These are phyloP conservation scores for Teleogryllus occipitalis DNA, from an alignment of 1,140 invertebrate genomes.

Conservation along the genomic window DNA sequence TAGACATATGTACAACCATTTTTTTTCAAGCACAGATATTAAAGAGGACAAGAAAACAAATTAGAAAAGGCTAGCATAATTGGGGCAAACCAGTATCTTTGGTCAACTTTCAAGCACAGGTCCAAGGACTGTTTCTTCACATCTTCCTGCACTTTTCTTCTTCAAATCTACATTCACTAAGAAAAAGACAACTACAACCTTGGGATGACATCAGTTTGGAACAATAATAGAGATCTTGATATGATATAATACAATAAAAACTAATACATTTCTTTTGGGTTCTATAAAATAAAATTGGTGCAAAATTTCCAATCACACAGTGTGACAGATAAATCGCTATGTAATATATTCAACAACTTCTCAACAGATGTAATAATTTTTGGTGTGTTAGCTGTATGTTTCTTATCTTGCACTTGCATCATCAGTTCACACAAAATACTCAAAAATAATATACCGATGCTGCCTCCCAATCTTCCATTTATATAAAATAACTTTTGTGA, in stretches of 20 bases:
- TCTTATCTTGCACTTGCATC: neutral
- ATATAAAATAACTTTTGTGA: neutral
- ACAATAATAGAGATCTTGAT: neutral
- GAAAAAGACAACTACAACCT: neutral
- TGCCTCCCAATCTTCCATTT: neutral
- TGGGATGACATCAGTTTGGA: neutral
- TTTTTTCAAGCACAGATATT: conserved; percentile 1
- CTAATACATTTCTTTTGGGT: neutral
- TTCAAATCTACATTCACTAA: no score
- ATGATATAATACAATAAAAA: neutral
- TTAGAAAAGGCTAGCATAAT: neutral
- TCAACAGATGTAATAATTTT: neutral
- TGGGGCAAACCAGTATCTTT: neutral
- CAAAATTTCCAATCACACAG: neutral
- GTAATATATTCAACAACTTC: neutral
- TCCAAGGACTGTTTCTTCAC: no score
- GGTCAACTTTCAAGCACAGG: neutral
- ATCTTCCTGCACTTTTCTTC: no score
- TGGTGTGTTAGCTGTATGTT: conserved; percentile 4
- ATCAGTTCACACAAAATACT: neutral
- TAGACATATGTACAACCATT: conserved; percentile 5
- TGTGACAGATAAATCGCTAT: neutral
- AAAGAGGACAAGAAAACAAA: neutral
- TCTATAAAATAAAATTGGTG: neutral
- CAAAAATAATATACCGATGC: neutral